These are phyloP conservation scores for Tetramorium alpestre DNA, from an alignment of 1,140 invertebrate species.

Conservation along the genomic window DNA sequence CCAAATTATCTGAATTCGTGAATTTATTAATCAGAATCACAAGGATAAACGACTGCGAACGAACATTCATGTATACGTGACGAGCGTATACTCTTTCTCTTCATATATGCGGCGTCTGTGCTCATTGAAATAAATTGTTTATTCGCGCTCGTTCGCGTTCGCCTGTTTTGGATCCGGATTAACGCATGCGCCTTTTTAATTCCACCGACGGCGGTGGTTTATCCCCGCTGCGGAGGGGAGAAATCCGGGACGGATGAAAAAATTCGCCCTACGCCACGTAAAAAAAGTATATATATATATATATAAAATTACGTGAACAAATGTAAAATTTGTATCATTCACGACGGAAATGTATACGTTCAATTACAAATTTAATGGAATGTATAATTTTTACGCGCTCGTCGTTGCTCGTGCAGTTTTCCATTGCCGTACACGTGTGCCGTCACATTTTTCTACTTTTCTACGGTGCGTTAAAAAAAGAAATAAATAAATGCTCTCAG, in stretches of 20 bases:
- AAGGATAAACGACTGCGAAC: background rate
- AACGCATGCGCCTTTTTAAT: conserved; percentile 33
- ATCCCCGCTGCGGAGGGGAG: no score
- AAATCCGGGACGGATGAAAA: background rate
- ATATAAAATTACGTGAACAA: background rate
- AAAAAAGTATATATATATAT: background rate
- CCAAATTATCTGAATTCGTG: background rate
- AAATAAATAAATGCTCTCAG: background rate
- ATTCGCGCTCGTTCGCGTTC: background rate
- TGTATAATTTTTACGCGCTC: background rate
- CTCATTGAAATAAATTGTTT: background rate
- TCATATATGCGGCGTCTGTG: no score
- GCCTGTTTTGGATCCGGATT: background rate
- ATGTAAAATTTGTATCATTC: background rate
- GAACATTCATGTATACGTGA: background rate
- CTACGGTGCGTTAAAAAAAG: background rate
- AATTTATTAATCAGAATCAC: background rate
- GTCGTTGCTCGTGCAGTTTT: background rate
- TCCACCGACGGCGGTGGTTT: background rate
- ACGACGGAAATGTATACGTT: background rate
- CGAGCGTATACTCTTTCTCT: background rate
- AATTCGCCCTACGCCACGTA: background rate
- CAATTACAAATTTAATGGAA: conserved; percentile 3
- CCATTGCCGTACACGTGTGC: background rate
- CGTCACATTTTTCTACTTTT: background rate